Percentiles rank a stretch among this genome's conserved stretches.
Evolutionary conservation across 2,888 invertebrate genomes (phyloP).

Genomic region (Coecobrya sp.): DNA sequence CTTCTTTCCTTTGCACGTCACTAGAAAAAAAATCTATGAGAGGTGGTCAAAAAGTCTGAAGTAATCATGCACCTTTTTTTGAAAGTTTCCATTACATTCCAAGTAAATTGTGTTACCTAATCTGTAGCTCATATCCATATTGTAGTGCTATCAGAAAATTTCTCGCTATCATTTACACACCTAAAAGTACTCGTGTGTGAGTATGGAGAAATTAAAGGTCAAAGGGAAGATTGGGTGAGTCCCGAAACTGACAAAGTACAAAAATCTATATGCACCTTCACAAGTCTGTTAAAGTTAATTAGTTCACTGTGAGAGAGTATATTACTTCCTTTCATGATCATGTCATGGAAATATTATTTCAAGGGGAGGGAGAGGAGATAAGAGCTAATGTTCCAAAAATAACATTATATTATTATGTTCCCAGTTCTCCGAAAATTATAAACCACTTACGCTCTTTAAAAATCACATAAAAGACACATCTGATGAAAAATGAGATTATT

Average conservation of each 20-base stretch:
- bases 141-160: neutral
- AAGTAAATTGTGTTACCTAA: neutral
- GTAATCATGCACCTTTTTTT: neutral
- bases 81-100: neutral
- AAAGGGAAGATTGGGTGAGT: conserved; percentile 4
- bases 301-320: neutral
- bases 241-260: neutral
- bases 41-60: neutral
- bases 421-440: neutral
- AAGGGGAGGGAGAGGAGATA: too few species aligned
- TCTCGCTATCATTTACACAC: too few species aligned
- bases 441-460: neutral
- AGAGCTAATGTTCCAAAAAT: too few species aligned
- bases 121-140: neutral
- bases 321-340: neutral
- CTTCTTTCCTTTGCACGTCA: neutral
- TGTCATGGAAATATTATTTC: neutral
- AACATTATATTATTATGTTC: too few species aligned
- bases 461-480: neutral
- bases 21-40: neutral
- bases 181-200: too few species aligned
- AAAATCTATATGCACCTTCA: neutral
- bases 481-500: neutral
- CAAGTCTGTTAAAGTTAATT: conserved; percentile 7
- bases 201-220: neutral